A percentile compares a stretch with the other conserved stretches of the same genome.
phyloP scores from a whole-genome alignment of 2,113 vertebrate species.

The Uria lomvia region DNA sequence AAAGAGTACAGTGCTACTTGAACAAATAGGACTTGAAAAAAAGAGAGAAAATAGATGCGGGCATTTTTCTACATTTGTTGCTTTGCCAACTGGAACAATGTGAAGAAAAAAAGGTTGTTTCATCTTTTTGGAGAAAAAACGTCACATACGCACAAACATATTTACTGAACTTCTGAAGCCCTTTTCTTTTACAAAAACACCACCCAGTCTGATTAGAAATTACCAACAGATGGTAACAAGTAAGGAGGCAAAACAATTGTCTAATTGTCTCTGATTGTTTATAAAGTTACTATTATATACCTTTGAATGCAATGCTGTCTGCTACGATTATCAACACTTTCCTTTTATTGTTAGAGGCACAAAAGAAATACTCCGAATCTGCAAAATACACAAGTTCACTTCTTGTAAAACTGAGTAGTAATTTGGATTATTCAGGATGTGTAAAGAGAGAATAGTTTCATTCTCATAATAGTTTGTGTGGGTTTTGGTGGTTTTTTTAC shows the following conservation, averaged over 20 bases:
- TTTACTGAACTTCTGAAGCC: background rate
- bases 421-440: background rate
- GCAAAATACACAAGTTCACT: background rate
- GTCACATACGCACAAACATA: background rate
- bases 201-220: background rate
- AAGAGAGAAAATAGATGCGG: background rate
- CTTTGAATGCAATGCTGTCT: background rate
- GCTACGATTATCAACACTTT: background rate
- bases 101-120: background rate
- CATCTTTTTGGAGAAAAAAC: background rate
- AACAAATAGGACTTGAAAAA: slow-evolving; percentile 1
- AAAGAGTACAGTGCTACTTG: background rate
- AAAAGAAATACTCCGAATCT: background rate
- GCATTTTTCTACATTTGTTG: background rate
- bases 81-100: background rate
- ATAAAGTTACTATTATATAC: background rate
- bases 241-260: background rate
- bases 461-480: background rate
- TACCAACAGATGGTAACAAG: background rate
- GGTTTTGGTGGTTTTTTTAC: background rate
- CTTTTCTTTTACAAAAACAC: background rate
- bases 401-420: background rate
- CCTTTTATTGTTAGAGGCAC: background rate
- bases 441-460: background rate
- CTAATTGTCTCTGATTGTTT: background rate